Conservation (phyloP, 2,888 invertebrate genomes). For the Scrobipalpa atriplicella region DNA sequence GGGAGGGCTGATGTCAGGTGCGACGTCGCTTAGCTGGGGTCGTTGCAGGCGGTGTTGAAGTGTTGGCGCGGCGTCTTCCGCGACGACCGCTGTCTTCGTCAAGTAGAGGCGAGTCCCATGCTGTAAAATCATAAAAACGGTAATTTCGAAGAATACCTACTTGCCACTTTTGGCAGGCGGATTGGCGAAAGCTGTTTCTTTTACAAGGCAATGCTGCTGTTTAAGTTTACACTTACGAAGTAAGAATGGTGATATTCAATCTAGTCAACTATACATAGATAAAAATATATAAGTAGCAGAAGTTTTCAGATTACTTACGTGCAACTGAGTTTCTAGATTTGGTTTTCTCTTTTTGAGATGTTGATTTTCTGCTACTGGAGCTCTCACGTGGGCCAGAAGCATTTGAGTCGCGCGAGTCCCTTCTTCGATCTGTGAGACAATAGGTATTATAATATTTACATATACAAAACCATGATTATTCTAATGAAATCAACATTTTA, state of each 20-base stretch:
- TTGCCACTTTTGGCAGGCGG: too few species aligned
- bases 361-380: constrained; percentile 66
- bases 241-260: too few species aligned
- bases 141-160: too few species aligned
- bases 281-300: background rate
- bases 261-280: too few species aligned
- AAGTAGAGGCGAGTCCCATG: constrained; percentile 64
- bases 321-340: constrained; percentile 58
- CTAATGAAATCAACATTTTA: background rate
- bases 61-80: constrained; percentile 66
- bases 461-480: too few species aligned
- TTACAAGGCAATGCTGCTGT: too few species aligned
- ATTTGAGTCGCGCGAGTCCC: constrained; percentile 78
- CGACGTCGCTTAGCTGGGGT: constrained; percentile 69
- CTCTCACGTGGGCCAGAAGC: constrained; percentile 73
- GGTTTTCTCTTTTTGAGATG: constrained; percentile 65
- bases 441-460: background rate
- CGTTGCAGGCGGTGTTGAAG: constrained; percentile 69
- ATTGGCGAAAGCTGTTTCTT: too few species aligned
- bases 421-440: constrained; percentile 60
- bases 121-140: constrained; percentile 40
- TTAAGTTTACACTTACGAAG: too few species aligned
- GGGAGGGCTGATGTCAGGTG: constrained; percentile 61
- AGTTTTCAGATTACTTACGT: constrained; percentile 42
- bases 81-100: constrained; percentile 69